Evolutionary conservation across 2,797 vertebrate species (phyloP).

Genomic region (Sebastes iracundus): DNA sequence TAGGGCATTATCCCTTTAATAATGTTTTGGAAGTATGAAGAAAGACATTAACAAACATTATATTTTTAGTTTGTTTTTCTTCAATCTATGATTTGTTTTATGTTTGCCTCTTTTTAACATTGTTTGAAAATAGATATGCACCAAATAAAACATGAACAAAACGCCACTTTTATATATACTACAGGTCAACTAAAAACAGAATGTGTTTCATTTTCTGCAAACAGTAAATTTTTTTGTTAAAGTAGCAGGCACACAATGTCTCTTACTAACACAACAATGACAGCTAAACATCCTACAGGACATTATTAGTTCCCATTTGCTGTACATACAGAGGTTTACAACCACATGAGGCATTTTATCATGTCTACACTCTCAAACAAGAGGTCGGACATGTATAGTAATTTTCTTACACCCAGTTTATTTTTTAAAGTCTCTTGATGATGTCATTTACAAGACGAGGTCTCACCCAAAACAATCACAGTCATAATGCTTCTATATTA

Average conservation of each 20-base stretch:
- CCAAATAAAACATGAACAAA: conserved; percentile 29
- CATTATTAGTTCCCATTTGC: not conserved
- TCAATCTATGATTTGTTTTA: conserved; percentile 11
- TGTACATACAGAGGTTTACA: not conserved
- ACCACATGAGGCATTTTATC: not conserved
- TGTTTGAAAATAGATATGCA: conserved; percentile 33
- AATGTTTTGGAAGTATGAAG: conserved; percentile 19
- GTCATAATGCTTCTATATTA: not conserved
- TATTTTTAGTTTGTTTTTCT: not conserved
- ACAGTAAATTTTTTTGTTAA: conserved; percentile 12
- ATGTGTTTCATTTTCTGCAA: conserved; percentile 1
- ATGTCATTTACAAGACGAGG: conserved; percentile 17
- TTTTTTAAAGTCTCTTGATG: conserved; percentile 20
- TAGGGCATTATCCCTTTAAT: conserved; percentile 62
- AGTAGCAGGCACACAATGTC: not conserved
- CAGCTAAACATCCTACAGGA: not conserved
- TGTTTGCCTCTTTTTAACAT: conserved; percentile 7
- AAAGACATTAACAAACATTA: not conserved
- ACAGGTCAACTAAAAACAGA: not conserved
- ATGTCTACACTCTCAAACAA: not conserved
- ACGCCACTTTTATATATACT: conserved; percentile 36
- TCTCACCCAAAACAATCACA: conserved; percentile 8
- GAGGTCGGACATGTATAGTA: conserved; percentile 1
- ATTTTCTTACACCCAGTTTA: conserved; percentile 44
- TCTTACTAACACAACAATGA: not conserved